These are phyloP conservation scores for Cosmopolites sordidus DNA, from an alignment of 2,888 invertebrate genomes.

Conservation along the genomic window DNA sequence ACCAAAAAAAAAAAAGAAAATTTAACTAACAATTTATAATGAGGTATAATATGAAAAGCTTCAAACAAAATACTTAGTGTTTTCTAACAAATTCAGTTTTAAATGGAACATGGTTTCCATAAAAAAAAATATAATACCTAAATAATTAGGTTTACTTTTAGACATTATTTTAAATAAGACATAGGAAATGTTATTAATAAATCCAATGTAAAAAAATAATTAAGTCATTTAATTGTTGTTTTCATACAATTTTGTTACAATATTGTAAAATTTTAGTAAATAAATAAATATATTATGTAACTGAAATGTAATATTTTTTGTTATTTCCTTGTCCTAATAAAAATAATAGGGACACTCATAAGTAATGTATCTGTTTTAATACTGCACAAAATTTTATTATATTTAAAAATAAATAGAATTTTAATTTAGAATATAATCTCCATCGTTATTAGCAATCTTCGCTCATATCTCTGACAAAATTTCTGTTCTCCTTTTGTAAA, in stretches of 20 bases:
- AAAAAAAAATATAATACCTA: slow-evolving; percentile 22
- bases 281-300: slow-evolving; percentile 27
- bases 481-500: no score
- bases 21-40: no score
- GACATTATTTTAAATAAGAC: slow-evolving; percentile 35
- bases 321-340: no score
- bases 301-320: neutral
- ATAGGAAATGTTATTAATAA: slow-evolving; percentile 34
- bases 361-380: no score
- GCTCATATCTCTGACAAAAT: no score
- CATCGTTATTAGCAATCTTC: no score
- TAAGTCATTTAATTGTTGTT: slow-evolving; percentile 29
- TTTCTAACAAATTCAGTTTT: slow-evolving; percentile 12
- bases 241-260: slow-evolving; percentile 29
- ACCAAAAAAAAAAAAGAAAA: no score
- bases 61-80: slow-evolving; percentile 19
- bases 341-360: no score
- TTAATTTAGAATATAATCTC: no score
- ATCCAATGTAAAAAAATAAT: slow-evolving; percentile 46
- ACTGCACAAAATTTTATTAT: no score
- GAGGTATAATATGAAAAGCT: no score
- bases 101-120: slow-evolving; percentile 21
- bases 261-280: slow-evolving; percentile 29
- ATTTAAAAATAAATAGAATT: no score
- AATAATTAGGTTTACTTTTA: slow-evolving; percentile 39